Percentiles rank a stretch among this genome's conserved stretches.
Evolutionary conservation across 2,113 vertebrate genomes (phyloP).

Genomic region (Mixornis gularis): DNA sequence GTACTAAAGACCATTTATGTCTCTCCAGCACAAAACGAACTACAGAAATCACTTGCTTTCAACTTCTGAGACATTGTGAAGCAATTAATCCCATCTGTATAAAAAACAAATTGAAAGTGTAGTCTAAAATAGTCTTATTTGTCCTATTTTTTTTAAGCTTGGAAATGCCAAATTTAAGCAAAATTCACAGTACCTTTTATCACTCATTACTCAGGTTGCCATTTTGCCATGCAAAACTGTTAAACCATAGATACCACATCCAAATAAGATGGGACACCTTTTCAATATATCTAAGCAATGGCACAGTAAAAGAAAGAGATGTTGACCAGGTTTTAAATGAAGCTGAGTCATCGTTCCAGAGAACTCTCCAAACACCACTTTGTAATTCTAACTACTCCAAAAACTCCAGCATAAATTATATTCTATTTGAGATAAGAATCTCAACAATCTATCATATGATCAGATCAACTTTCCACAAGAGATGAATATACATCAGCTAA

Average conservation of each 20-base stretch:
- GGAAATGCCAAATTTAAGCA: not conserved
- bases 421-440: not conserved
- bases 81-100: not conserved
- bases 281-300: not conserved
- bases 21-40: not conserved
- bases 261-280: not conserved
- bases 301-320: not conserved
- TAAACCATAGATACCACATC: not conserved
- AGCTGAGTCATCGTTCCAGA: constrained; percentile 1
- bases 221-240: not conserved
- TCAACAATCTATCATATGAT: not conserved
- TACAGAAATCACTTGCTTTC: not conserved
- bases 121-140: not conserved
- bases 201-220: not conserved
- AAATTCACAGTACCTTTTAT: not conserved
- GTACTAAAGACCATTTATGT: not conserved
- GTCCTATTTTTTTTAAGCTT: not conserved
- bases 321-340: not conserved
- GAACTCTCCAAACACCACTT: not conserved
- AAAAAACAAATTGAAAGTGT: not conserved
- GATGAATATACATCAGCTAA: not conserved
- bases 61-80: not conserved
- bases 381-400: not conserved
- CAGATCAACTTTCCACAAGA: not conserved
- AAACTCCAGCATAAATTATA: not conserved